Conservation (phyloP, 2,888 invertebrate species). For the Galerucella nymphaeae region DNA sequence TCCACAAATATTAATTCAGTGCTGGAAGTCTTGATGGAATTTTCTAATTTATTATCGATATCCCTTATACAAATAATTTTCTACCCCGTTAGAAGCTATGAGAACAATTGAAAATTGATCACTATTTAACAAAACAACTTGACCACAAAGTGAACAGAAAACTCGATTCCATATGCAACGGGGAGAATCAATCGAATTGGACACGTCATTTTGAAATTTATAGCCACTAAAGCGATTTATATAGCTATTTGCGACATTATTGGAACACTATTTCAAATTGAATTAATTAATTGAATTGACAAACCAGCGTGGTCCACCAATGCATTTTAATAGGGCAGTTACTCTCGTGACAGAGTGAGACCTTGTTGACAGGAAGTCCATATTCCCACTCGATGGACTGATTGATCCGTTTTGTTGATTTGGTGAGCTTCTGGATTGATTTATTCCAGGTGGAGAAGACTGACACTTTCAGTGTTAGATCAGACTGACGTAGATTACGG, state of each 20-base stretch:
- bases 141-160: slow-evolving; percentile 7
- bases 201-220: slow-evolving; percentile 26
- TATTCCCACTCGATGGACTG: not conserved
- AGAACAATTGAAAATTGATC: not conserved
- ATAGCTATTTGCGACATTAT: slow-evolving; percentile 34
- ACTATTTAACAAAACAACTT: not conserved
- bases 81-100: too few species aligned
- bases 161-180: slow-evolving; percentile 17
- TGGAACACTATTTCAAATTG: slow-evolving; percentile 35
- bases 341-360: slow-evolving; percentile 21
- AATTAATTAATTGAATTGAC: slow-evolving; percentile 37
- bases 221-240: slow-evolving; percentile 30
- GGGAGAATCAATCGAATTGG: slow-evolving; percentile 14
- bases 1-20: too few species aligned
- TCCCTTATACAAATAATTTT: too few species aligned
- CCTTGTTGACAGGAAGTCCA: slow-evolving; percentile 15
- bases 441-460: not conserved
- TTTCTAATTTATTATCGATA: too few species aligned
- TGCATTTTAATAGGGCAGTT: slow-evolving; percentile 29
- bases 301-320: slow-evolving; percentile 19
- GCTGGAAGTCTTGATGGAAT: too few species aligned
- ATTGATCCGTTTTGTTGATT: slow-evolving; percentile 21
- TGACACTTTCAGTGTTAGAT: too few species aligned
- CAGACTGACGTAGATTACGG: too few species aligned
- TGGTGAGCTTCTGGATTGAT: not conserved